phyloP scores from a whole-genome alignment of 2,113 vertebrate species.

The Ceratotherium simum region DNA sequence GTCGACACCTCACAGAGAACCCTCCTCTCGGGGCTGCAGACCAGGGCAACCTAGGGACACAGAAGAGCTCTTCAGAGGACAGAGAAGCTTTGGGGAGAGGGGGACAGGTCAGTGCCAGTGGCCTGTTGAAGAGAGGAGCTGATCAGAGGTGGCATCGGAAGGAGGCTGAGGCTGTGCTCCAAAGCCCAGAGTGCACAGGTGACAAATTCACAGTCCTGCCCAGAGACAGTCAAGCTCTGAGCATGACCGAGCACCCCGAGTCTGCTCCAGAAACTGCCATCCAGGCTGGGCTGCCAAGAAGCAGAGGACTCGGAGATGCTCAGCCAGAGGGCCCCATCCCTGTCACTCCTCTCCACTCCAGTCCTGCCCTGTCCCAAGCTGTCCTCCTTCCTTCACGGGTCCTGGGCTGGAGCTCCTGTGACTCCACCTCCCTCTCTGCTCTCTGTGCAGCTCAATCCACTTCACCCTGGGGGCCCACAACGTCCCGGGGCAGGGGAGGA shows the following conservation, averaged over 20 bases:
- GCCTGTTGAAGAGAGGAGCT: neutral
- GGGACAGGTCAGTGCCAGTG: too few species aligned
- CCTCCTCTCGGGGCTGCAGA: neutral
- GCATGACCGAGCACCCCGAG: neutral
- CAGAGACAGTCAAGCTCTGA: neutral
- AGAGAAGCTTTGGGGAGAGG: neutral
- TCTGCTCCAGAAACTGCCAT: neutral
- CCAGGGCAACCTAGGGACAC: neutral
- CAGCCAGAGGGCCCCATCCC: fast-evolving
- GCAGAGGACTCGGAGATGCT: neutral
- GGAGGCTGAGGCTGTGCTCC: neutral
- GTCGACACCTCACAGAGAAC: too few species aligned
- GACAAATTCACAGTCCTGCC: neutral
- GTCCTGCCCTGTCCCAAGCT: neutral
- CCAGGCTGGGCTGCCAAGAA: neutral
- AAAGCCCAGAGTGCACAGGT: neutral
- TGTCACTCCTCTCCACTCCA: neutral
- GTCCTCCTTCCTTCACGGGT: too few species aligned
- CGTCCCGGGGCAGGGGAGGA: fast-evolving
- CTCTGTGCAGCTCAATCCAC: too few species aligned
- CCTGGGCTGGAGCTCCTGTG: too few species aligned
- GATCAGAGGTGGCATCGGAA: neutral
- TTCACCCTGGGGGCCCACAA: neutral
- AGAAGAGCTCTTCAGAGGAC: neutral
- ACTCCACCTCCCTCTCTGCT: too few species aligned